Percentiles rank a stretch among this genome's conserved stretches.
Conservation (phyloP, 2,113 vertebrate genomes). For the Nesospiza acunhae region DNA sequence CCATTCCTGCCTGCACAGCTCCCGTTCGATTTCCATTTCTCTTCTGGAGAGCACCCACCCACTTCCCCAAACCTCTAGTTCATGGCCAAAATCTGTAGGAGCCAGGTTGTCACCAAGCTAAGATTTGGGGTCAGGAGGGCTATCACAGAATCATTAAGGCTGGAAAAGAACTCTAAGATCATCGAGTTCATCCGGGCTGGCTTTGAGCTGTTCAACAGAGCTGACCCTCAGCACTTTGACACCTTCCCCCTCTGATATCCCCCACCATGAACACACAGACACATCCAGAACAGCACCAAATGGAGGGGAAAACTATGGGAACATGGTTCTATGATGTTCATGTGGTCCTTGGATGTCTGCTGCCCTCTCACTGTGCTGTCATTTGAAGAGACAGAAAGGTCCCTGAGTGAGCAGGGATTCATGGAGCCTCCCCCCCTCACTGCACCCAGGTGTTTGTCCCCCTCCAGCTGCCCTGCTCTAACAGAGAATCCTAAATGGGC, state of each 20-base stretch:
- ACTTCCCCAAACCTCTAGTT: background rate
- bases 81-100: background rate
- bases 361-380: background rate
- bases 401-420: background rate
- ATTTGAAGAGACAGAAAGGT: background rate
- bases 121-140: background rate
- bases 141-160: background rate
- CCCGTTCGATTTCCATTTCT: background rate
- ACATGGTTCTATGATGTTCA: rapidly evolving
- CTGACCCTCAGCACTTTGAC: background rate
- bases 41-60: background rate
- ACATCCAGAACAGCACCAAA: background rate
- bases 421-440: rapidly evolving
- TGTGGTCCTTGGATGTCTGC: background rate
- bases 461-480: rapidly evolving
- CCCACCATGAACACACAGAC: background rate
- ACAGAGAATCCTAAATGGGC: rapidly evolving
- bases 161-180: background rate
- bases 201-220: background rate
- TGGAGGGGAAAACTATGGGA: rapidly evolving
- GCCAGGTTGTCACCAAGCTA: background rate
- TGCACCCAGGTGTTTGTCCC: rapidly evolving
- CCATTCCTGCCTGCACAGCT: background rate
- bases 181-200: background rate
- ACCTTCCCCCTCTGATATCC: background rate